A percentile compares a stretch with the other conserved stretches of the same genome.
These are phyloP conservation scores for Bombus affinis DNA, from an alignment of 1,140 invertebrate genomes.

Conservation along the genomic window DNA sequence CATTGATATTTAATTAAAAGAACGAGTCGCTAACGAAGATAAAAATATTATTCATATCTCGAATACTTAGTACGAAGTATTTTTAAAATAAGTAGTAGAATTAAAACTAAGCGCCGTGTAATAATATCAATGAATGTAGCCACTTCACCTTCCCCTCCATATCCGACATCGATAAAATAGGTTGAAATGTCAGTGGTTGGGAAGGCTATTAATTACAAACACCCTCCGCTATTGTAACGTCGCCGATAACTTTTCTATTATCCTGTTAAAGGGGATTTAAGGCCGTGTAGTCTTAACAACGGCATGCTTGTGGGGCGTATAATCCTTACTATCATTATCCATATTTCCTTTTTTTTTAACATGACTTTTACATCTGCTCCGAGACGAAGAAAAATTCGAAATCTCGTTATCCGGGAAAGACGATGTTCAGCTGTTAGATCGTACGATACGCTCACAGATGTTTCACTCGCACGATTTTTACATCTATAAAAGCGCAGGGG, in stretches of 20 bases:
- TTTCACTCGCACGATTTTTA: not conserved
- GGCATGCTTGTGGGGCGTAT: conserved; percentile 11
- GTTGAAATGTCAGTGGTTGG: conserved; percentile 54
- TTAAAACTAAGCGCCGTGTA: not conserved
- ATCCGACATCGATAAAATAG: conserved; percentile 38
- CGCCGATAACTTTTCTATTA: conserved; percentile 71
- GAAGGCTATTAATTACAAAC: conserved; percentile 72
- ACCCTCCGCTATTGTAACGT: conserved; percentile 54
- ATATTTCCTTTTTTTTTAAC: not conserved
- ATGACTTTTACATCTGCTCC: not conserved
- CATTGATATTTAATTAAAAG: not conserved
- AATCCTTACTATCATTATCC: conserved; percentile 16
- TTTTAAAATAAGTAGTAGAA: not conserved
- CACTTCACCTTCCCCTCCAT: not conserved
- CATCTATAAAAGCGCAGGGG: not conserved
- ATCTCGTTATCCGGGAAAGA: conserved; percentile 29
- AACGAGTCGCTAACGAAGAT: not conserved
- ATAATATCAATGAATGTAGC: conserved; percentile 12
- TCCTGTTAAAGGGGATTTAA: conserved; percentile 69
- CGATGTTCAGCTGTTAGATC: conserved; percentile 3
- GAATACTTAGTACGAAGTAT: not conserved
- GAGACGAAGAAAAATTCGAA: conserved; percentile 16
- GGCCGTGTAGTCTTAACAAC: conserved; percentile 13
- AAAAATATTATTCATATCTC: not conserved
- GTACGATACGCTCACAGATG: not conserved